Percentiles rank a stretch among this genome's conserved stretches.
phyloP scores from a whole-genome alignment of 2,113 vertebrate genomes.

The human (Homo sapiens) region GRCh38 chr20:16339001-16339500 shows the following conservation, averaged over 20 bases:
- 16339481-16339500: neutral
- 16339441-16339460: neutral
- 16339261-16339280: neutral
- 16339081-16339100: neutral
- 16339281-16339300: neutral
- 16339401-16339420: neutral
- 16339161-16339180: neutral
- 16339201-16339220: neutral
- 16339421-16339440: slow-evolving; percentile 12
- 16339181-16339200: neutral
- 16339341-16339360: neutral
- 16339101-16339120: neutral
- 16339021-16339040: neutral
- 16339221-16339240: neutral
- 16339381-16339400: neutral
- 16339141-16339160: neutral
- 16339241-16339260: neutral
- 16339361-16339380: neutral
- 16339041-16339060: neutral
- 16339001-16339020: neutral
- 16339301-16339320: neutral
- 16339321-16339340: neutral
- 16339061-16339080: neutral
- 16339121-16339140: neutral
- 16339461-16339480: neutral